These are phyloP conservation scores for Tupiocoris notatus DNA, from an alignment of 2,888 invertebrate species.

Conservation along the genomic window DNA sequence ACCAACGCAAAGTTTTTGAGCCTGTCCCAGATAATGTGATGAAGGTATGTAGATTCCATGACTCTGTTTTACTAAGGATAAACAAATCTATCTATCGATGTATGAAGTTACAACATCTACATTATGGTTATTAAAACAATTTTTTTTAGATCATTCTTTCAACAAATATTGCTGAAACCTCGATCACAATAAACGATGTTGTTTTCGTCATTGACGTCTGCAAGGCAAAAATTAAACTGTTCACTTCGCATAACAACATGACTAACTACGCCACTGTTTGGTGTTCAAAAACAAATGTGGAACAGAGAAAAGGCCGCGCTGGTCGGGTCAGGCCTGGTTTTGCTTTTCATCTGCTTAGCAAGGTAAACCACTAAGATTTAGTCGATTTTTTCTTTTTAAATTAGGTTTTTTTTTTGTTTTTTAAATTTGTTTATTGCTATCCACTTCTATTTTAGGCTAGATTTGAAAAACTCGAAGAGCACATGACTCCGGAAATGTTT, in stretches of 20 bases:
- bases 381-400: background rate
- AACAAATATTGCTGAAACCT: conserved; percentile 98
- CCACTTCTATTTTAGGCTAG: conserved; percentile 58
- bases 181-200: conserved; percentile 97
- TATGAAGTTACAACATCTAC: no score
- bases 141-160: conserved; percentile 81
- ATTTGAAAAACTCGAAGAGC: conserved; percentile 74
- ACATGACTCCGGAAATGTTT: conserved; percentile 96
- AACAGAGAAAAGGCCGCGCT: conserved; percentile 91
- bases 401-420: conserved; percentile 14
- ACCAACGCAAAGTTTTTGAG: conserved; percentile 90
- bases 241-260: conserved; percentile 98
- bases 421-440: background rate
- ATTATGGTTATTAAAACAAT: background rate
- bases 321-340: conserved; percentile 92
- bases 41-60: conserved; percentile 64
- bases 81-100: no score
- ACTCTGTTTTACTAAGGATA: no score
- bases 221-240: conserved; percentile 95
- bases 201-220: conserved; percentile 97
- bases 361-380: conserved; percentile 45
- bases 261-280: conserved; percentile 96
- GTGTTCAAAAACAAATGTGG: conserved; percentile 92
- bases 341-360: conserved; percentile 88
- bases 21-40: conserved; percentile 78